These are phyloP conservation scores for Sminthurides bifidus DNA, from an alignment of 1,140 invertebrate species.

Conservation along the genomic window DNA sequence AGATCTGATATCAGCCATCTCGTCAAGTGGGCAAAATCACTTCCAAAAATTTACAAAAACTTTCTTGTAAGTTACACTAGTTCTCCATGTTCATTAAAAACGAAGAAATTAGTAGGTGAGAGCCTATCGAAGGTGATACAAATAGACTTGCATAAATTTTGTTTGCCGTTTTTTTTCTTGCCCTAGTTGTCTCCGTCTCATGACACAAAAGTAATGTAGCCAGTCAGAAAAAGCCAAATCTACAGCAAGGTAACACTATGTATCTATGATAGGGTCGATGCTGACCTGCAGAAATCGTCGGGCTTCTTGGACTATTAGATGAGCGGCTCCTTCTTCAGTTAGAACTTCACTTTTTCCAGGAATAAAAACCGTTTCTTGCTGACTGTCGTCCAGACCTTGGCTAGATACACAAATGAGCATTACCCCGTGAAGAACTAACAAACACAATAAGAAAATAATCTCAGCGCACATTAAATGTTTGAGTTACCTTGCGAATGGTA, in stretches of 20 bases:
- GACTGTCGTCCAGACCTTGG: neutral
- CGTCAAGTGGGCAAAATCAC: no score
- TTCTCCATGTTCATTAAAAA: no score
- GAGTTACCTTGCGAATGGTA: neutral
- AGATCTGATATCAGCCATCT: no score
- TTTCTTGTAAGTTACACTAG: no score
- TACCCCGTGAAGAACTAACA: neutral
- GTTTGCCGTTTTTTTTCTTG: neutral
- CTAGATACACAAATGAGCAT: slow-evolving; percentile 9
- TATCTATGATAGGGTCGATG: neutral
- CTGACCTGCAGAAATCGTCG: slow-evolving; percentile 49
- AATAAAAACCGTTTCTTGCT: slow-evolving; percentile 57
- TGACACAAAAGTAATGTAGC: no score
- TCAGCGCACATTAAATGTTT: neutral
- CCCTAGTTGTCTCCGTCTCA: no score
- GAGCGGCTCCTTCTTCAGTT: slow-evolving; percentile 67
- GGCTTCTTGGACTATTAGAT: slow-evolving; percentile 66
- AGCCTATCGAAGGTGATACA: neutral
- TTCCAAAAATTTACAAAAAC: no score
- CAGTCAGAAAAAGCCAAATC: neutral
- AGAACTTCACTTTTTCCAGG: slow-evolving; percentile 61
- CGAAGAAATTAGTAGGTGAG: no score
- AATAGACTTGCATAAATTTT: neutral
- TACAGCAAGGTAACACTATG: neutral
- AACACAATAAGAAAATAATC: neutral